phyloP scores from a whole-genome alignment of 2,797 vertebrate genomes.

The Bradypus variegatus region DNA sequence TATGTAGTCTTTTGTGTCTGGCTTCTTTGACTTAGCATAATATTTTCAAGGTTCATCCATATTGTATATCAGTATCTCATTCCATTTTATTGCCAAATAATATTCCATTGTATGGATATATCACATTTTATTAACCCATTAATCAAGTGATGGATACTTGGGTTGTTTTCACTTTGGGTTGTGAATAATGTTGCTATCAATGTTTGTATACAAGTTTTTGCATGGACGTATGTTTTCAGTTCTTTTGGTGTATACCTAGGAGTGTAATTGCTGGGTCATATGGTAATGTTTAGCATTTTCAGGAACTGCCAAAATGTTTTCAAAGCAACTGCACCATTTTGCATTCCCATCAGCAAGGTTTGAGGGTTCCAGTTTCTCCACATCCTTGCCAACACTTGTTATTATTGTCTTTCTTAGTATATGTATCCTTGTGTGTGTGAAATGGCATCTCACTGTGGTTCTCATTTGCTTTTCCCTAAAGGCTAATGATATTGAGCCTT shows the following conservation, averaged over 20 bases:
- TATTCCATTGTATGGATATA: background rate
- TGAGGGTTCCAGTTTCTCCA: background rate
- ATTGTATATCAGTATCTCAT: background rate
- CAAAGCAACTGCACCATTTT: constrained; percentile 1
- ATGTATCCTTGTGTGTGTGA: background rate
- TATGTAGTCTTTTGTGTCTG: background rate
- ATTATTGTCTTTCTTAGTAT: background rate
- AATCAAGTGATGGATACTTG: background rate
- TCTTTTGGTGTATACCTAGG: background rate
- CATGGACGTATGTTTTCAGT: background rate
- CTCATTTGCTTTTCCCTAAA: constrained; percentile 14
- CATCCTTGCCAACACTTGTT: background rate
- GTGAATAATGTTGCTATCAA: background rate
- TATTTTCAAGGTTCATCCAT: background rate
- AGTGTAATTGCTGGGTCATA: background rate
- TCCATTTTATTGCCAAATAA: constrained; percentile 28
- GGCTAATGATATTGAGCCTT: background rate
- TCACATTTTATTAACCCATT: background rate
- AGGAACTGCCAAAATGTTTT: background rate
- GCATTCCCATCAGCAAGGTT: background rate
- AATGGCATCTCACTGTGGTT: background rate
- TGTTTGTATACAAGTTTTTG: background rate
- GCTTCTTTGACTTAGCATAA: background rate
- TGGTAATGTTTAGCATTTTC: constrained; percentile 16
- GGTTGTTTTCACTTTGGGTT: background rate